Percentiles rank a stretch among this genome's conserved stretches.
Evolutionary conservation across 2,797 vertebrate genomes (phyloP).

Genomic region (Sebastes dallii): DNA sequence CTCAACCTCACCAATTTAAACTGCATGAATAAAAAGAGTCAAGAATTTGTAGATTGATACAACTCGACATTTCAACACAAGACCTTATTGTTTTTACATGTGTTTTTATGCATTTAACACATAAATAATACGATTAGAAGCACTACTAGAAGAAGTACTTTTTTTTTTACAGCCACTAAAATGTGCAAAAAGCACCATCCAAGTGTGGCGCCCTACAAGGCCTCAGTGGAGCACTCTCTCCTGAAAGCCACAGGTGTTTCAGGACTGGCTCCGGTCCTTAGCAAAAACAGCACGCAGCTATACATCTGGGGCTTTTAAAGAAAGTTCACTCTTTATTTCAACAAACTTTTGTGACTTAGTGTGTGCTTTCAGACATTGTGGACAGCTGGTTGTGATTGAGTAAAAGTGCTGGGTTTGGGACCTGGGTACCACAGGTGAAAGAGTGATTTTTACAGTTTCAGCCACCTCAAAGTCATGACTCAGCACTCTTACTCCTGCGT

Average conservation of each 20-base stretch:
- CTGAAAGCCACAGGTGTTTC: constrained; percentile 55
- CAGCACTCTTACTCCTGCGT: constrained; percentile 21
- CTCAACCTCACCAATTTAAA: background rate
- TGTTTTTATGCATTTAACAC: background rate
- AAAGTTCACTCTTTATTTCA: constrained; percentile 65
- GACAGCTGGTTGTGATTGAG: constrained; percentile 63
- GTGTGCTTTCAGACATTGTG: constrained; percentile 45
- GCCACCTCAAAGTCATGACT: constrained; percentile 50
- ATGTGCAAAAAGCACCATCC: constrained; percentile 9
- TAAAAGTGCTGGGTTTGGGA: constrained; percentile 43
- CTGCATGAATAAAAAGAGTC: background rate
- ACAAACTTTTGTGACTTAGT: constrained; percentile 47
- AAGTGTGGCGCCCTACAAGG: background rate
- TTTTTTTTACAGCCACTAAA: constrained; percentile 14
- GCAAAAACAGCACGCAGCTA: constrained; percentile 36
- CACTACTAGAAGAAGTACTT: background rate
- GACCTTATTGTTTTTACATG: background rate
- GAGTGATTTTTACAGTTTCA: constrained; percentile 24
- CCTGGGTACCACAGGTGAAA: constrained; percentile 47
- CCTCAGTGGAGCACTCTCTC: constrained; percentile 15
- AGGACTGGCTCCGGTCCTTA: constrained; percentile 35
- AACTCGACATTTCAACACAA: background rate
- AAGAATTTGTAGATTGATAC: background rate
- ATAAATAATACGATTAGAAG: background rate
- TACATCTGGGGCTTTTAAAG: constrained; percentile 58